These are phyloP conservation scores for Drosophila mimica DNA, from an alignment of 2,888 invertebrate genomes.

Conservation along the genomic window DNA sequence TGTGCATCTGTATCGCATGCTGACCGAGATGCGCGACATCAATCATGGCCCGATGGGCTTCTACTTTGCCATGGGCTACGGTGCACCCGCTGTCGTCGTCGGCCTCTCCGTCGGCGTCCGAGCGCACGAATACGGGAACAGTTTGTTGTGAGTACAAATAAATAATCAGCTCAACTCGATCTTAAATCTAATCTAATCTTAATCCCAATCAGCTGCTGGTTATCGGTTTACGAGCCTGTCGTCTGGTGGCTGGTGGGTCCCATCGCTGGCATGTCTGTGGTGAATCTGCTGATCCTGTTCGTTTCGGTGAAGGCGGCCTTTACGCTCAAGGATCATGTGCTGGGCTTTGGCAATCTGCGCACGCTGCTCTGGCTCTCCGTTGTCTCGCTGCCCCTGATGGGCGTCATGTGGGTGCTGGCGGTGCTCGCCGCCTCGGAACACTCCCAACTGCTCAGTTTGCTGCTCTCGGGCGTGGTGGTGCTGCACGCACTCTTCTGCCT, in stretches of 20 bases:
- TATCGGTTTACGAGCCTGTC: constrained; percentile 96
- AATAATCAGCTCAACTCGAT: not conserved
- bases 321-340: constrained; percentile 94
- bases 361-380: constrained; percentile 95
- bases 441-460: constrained; percentile 90
- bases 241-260: constrained; percentile 98
- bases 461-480: constrained; percentile 91
- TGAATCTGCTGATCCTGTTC: constrained; percentile 92
- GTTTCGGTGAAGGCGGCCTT: constrained; percentile 96
- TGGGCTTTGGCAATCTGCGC: constrained; percentile 93
- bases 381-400: constrained; percentile 92
- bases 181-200: not conserved
- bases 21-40: constrained; percentile 97
- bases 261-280: constrained; percentile 91
- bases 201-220: constrained; percentile 91
- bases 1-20: constrained; percentile 95
- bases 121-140: constrained; percentile 97
- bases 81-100: constrained; percentile 95
- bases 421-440: constrained; percentile 91
- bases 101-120: constrained; percentile 96
- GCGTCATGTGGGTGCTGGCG: constrained; percentile 94
- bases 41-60: constrained; percentile 97
- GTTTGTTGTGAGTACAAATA: constrained; percentile 91
- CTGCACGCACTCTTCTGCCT: constrained; percentile 93
- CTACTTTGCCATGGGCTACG: constrained; percentile 96